Percentiles rank a stretch among this genome's conserved stretches.
Evolutionary conservation across 2,113 vertebrate species (phyloP).

Genomic region (Eptatretus burgeri): DNA sequence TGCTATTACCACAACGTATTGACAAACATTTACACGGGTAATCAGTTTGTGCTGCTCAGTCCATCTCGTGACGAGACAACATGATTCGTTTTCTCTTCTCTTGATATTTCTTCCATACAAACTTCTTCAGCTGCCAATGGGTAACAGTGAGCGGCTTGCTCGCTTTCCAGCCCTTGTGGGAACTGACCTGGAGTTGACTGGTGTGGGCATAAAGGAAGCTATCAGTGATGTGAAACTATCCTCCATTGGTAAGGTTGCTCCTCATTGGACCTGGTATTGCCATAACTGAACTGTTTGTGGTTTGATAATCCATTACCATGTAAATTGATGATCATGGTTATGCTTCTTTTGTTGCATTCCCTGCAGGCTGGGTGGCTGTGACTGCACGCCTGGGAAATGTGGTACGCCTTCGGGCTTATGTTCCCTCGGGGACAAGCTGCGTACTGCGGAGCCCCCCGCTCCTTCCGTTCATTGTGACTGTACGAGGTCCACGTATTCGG

Average conservation of each 20-base stretch:
- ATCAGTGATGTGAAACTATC: slow-evolving; percentile 60
- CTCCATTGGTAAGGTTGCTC: slow-evolving; percentile 34
- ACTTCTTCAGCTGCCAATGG: slow-evolving; percentile 31
- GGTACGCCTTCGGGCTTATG: slow-evolving; percentile 26
- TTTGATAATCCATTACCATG: slow-evolving; percentile 1
- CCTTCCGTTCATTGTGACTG: slow-evolving; percentile 25
- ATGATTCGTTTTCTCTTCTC: too few species aligned
- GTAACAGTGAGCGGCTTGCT: slow-evolving; percentile 51
- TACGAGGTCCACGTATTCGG: slow-evolving; percentile 32
- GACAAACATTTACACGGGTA: too few species aligned
- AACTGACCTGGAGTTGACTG: slow-evolving; percentile 34
- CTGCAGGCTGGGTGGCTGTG: slow-evolving; percentile 56
- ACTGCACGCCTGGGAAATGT: slow-evolving; percentile 21
- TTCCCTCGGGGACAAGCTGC: slow-evolving; percentile 18
- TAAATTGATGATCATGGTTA: neutral
- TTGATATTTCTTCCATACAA: slow-evolving; percentile 2
- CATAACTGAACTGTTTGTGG: neutral
- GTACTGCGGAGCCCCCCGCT: slow-evolving; percentile 30
- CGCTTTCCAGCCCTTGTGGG: slow-evolving; percentile 32
- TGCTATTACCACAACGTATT: too few species aligned
- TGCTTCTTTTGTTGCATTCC: neutral
- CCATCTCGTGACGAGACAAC: too few species aligned
- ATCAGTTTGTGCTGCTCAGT: too few species aligned
- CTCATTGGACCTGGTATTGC: fast-evolving
- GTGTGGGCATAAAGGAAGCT: slow-evolving; percentile 24